phyloP scores from a whole-genome alignment of 2,113 vertebrate species.

The Hippocampus zosterae region DNA sequence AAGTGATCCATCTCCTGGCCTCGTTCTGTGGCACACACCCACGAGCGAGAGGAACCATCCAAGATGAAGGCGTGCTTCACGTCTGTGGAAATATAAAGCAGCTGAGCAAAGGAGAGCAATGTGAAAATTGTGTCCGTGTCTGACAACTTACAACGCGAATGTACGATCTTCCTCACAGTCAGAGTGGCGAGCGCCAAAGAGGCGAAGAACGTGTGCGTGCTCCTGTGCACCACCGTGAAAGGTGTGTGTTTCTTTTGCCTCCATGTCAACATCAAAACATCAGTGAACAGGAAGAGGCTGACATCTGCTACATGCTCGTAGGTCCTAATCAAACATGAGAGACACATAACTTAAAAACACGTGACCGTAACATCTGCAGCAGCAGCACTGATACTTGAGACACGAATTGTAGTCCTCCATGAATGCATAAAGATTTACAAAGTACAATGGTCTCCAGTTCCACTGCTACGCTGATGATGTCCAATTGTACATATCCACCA shows the following conservation, averaged over 20 bases:
- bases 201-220: slow-evolving; percentile 74
- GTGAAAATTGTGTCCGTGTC: neutral
- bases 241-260: slow-evolving; percentile 56
- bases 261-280: slow-evolving; percentile 66
- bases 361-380: neutral
- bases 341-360: neutral
- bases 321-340: slow-evolving; percentile 39
- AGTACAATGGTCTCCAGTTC: no score
- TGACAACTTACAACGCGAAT: slow-evolving; percentile 73
- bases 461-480: no score
- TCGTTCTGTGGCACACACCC: slow-evolving; percentile 72
- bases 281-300: slow-evolving; percentile 80
- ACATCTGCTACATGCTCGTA: slow-evolving; percentile 70
- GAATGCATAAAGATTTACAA: no score
- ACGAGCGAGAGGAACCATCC: slow-evolving; percentile 66
- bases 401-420: neutral
- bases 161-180: slow-evolving; percentile 63
- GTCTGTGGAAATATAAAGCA: slow-evolving; percentile 50
- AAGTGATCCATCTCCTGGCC: slow-evolving; percentile 69
- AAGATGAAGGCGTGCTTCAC: slow-evolving; percentile 75
- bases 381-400: neutral
- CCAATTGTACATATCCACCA: no score
- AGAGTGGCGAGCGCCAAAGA: slow-evolving; percentile 72
- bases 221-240: slow-evolving; percentile 60
- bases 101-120: neutral